Conservation (phyloP, 2,888 invertebrate species). For the Melangyna quadrimaculata region DNA sequence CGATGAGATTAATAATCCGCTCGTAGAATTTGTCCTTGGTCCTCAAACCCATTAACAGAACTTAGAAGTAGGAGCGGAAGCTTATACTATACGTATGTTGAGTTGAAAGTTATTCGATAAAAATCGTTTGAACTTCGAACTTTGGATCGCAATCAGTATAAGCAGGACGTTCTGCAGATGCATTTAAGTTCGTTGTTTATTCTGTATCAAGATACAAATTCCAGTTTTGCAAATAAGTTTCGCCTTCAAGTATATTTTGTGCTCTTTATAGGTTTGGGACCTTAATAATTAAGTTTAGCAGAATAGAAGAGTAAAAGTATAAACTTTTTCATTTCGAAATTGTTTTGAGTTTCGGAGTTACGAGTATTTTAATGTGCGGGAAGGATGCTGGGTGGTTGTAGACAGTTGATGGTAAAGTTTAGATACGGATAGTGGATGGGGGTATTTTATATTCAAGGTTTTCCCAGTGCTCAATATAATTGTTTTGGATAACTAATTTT, state of each 20-base stretch:
- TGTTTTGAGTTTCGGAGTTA: background rate
- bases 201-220: conserved; percentile 33
- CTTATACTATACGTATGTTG: no score
- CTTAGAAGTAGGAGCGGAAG: background rate
- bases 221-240: conserved; percentile 37
- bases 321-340: conserved; percentile 1
- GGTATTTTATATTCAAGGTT: background rate
- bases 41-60: background rate
- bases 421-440: background rate
- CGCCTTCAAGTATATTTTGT: background rate
- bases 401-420: background rate
- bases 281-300: background rate
- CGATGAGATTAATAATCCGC: conserved; percentile 24
- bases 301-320: background rate
- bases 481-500: background rate
- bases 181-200: conserved; percentile 41
- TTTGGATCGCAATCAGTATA: conserved; percentile 29
- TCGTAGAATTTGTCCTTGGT: background rate
- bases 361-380: background rate
- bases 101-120: conserved; percentile 42
- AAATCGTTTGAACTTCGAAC: conserved; percentile 42
- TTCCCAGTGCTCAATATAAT: background rate
- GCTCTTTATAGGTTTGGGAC: background rate
- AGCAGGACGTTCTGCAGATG: conserved; percentile 35
- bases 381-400: background rate